Conservation (phyloP, 2,113 vertebrate genomes). For the Lampris incognitus region DNA sequence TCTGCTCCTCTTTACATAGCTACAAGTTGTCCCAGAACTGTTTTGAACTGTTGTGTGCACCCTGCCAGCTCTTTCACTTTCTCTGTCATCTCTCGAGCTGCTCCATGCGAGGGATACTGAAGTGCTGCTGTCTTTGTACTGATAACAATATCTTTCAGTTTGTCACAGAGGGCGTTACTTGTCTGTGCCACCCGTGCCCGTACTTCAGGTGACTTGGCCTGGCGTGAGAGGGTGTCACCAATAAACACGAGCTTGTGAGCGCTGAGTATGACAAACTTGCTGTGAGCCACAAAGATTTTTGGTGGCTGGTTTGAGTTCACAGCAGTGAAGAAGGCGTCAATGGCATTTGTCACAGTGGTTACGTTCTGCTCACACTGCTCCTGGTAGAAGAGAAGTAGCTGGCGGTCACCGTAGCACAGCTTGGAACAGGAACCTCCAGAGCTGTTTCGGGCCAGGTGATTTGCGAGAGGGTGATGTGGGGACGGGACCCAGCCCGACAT, state of each 20-base stretch:
- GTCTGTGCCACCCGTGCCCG: conserved; percentile 91
- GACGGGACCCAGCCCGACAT: conserved; percentile 91
- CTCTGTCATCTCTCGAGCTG: conserved; percentile 94
- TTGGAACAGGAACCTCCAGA: conserved; percentile 46
- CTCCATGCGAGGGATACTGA: conserved; percentile 89
- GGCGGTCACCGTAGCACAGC: conserved; percentile 85
- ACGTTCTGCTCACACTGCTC: conserved; percentile 96
- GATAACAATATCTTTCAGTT: conserved; percentile 95
- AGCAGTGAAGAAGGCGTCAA: conserved; percentile 92
- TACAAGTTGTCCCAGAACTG: conserved; percentile 91
- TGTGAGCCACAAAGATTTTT: conserved; percentile 97
- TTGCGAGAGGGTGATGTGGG: conserved; percentile 78
- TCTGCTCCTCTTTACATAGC: conserved; percentile 70
- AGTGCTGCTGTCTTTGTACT: conserved; percentile 94
- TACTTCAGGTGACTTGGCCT: conserved; percentile 91
- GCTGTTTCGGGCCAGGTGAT: conserved; percentile 50
- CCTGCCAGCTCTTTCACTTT: conserved; percentile 90
- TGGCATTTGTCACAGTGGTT: conserved; percentile 91
- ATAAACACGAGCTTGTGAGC: conserved; percentile 99
- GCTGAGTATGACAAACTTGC: conserved; percentile 97
- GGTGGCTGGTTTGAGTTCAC: conserved; percentile 95
- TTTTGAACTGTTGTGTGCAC: conserved; percentile 93
- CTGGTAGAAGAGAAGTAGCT: conserved; percentile 96
- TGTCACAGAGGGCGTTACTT: conserved; percentile 95
- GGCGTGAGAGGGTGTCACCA: conserved; percentile 94